These are phyloP conservation scores for Oophaga sylvatica DNA, from an alignment of 2,797 vertebrate species.

Conservation along the genomic window DNA sequence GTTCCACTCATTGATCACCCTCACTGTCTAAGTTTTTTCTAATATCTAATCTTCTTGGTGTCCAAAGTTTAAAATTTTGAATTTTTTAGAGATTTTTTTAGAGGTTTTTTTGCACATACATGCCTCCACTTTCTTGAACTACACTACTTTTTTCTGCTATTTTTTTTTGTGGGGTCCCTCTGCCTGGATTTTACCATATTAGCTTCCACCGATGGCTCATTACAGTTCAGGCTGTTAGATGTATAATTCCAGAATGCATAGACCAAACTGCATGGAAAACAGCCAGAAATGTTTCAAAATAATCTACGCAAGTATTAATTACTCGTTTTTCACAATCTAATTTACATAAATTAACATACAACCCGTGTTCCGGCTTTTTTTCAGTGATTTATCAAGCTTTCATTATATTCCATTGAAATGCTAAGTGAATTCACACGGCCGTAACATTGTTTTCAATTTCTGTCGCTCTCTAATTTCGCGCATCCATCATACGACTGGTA, in stretches of 20 bases:
- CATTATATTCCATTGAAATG: slow-evolving; percentile 38
- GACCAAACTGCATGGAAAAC: neutral
- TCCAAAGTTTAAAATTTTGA: no score
- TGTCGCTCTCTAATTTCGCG: slow-evolving; percentile 10
- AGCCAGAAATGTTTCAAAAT: neutral
- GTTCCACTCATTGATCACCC: no score
- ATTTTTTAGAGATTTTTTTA: no score
- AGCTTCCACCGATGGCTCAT: neutral
- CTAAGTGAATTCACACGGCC: slow-evolving; percentile 30
- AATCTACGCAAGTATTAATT: slow-evolving; percentile 29
- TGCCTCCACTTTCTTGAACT: no score
- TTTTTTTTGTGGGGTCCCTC: neutral
- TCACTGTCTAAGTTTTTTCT: no score
- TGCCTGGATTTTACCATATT: neutral
- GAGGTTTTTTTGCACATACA: no score
- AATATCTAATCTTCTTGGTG: no score
- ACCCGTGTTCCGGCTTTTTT: neutral
- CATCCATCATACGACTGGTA: slow-evolving; percentile 41
- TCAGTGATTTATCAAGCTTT: slow-evolving; percentile 40
- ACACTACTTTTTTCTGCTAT: neutral
- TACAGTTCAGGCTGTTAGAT: neutral
- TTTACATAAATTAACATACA: slow-evolving; percentile 45
- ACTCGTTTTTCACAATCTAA: neutral
- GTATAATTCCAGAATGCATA: neutral
- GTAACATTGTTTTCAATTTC: slow-evolving; percentile 41